These are phyloP conservation scores for Ormyrus labotus DNA, from an alignment of 2,888 invertebrate genomes.

Conservation along the genomic window DNA sequence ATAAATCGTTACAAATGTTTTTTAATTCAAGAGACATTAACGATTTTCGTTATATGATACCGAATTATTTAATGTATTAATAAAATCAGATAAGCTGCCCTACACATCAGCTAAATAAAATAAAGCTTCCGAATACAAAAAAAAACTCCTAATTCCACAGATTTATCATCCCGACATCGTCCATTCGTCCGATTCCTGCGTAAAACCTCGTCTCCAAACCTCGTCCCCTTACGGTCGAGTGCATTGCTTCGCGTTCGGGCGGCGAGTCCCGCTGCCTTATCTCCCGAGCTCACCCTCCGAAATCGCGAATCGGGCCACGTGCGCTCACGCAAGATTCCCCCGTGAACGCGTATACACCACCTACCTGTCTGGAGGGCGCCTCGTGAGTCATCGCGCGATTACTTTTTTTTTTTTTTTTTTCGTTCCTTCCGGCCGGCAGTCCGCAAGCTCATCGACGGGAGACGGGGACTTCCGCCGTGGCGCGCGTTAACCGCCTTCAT, in stretches of 20 bases:
- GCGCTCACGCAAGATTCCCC: conserved; percentile 25
- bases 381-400: conserved; percentile 29
- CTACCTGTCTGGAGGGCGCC: not conserved
- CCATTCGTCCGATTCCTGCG: too few species aligned
- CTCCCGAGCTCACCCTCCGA: conserved; percentile 19
- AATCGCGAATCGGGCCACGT: conserved; percentile 4
- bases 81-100: too few species aligned
- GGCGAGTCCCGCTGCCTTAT: conserved; percentile 13
- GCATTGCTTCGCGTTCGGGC: not conserved
- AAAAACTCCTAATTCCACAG: too few species aligned
- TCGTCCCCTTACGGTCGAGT: not conserved
- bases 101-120: too few species aligned
- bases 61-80: too few species aligned
- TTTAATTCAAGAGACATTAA: too few species aligned
- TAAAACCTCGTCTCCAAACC: not conserved
- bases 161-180: too few species aligned
- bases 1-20: too few species aligned
- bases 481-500: conserved; percentile 14
- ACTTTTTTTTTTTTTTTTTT: conserved; percentile 1
- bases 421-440: too few species aligned
- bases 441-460: not conserved
- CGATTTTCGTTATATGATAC: too few species aligned
- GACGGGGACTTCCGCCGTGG: not conserved
- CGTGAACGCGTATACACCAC: not conserved
- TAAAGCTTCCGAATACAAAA: too few species aligned